phyloP scores from a whole-genome alignment of 2,888 invertebrate species.

The Coelopa pilipes region DNA sequence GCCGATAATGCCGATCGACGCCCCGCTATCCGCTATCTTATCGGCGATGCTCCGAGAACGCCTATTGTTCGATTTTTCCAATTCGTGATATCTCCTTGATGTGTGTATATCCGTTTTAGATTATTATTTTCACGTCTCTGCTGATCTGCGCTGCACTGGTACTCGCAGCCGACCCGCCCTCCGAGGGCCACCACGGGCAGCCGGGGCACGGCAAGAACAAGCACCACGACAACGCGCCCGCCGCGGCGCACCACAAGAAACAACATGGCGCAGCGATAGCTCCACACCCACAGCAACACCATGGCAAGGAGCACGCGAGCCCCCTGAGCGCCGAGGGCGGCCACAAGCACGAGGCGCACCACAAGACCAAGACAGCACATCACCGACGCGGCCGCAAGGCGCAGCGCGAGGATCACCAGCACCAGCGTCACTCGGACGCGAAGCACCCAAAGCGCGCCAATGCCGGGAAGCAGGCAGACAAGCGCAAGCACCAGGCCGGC shows the following conservation, averaged over 20 bases:
- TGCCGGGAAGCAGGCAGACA: not conserved
- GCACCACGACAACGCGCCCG: not conserved
- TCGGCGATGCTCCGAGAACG: no score
- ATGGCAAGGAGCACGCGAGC: not conserved
- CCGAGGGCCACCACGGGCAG: constrained; percentile 3
- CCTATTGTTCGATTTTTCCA: no score
- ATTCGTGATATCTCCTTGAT: not conserved
- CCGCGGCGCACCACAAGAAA: constrained; percentile 7
- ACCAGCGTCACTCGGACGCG: not conserved
- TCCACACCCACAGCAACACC: not conserved
- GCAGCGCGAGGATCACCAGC: constrained; percentile 11
- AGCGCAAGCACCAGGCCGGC: not conserved
- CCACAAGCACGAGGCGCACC: not conserved
- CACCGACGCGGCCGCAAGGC: constrained; percentile 4
- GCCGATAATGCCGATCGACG: not conserved
- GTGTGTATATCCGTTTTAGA: constrained; percentile 20
- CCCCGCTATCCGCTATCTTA: not conserved
- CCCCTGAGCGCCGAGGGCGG: not conserved
- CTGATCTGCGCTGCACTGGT: constrained; percentile 7
- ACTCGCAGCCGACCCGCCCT: constrained; percentile 7
- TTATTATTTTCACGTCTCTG: constrained; percentile 14
- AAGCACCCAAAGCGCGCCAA: not conserved
- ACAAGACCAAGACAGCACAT: not conserved
- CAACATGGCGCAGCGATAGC: not conserved
- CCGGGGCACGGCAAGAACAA: not conserved